phyloP scores from a whole-genome alignment of 2,797 vertebrate genomes.

The Galagoides demidoff region DNA sequence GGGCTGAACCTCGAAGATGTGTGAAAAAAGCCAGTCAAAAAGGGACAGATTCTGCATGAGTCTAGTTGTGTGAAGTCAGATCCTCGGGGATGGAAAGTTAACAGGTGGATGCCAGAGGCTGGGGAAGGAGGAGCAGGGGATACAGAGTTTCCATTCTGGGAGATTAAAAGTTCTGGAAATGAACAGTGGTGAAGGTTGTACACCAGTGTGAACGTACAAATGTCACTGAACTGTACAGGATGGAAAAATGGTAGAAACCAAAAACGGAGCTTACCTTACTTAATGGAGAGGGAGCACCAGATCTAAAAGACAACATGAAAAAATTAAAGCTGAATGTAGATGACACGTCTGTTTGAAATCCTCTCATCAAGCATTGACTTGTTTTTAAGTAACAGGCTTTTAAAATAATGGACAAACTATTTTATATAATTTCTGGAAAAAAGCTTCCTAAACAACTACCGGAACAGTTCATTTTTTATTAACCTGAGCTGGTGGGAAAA shows the following conservation, averaged over 20 bases:
- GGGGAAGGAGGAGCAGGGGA: not conserved
- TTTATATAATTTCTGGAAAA: not conserved
- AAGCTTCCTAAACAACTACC: not conserved
- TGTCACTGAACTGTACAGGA: not conserved
- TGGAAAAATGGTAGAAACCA: not conserved
- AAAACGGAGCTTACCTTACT: constrained; percentile 87
- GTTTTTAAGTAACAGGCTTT: not conserved
- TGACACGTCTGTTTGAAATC: not conserved
- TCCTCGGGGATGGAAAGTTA: not conserved
- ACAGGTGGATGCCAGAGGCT: not conserved
- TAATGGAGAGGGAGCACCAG: constrained; percentile 90
- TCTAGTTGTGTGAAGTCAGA: not conserved
- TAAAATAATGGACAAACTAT: not conserved
- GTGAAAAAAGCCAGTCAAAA: constrained; percentile 10
- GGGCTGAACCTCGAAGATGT: not conserved
- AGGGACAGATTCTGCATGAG: not conserved
- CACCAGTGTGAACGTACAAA: not conserved
- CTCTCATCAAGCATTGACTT: not conserved
- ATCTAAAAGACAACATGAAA: constrained; percentile 85
- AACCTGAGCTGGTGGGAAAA: not conserved
- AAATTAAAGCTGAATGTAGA: constrained; percentile 15
- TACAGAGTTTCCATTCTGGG: not conserved
- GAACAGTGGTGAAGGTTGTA: not conserved
- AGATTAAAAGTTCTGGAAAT: not conserved
- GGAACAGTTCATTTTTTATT: not conserved